Base-by-base conservation (phyloP, 2,113 vertebrate genomes). In the Clarias magur region DNA sequence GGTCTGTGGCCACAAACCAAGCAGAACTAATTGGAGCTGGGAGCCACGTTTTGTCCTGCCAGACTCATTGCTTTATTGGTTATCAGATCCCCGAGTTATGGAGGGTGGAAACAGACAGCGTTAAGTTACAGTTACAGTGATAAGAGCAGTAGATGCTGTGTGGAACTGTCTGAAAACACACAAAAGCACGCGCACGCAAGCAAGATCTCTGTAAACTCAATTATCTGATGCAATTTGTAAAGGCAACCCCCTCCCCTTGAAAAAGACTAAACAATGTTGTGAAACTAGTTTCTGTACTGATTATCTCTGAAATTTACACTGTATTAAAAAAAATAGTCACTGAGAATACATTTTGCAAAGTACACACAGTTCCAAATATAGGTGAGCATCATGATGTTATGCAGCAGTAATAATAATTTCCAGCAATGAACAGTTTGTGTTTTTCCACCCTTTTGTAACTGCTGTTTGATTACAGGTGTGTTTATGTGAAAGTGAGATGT, bases 381-480 rank as follows among this genome's bases (percentile, higher is more conserved):
- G 38, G 9, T 25, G 15, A 8, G 25, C 68, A 19, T 85, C 30
- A 82, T 62, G 25, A 83, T 85, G 34, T 79, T 65, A 34, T 7
- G 80, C 19, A 3, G 11, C 68, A 38, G 73, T 81, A 90, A 87
- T 63, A 70, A 23, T 34, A 38, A 70, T 38, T 38, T 80, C 60
- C 25, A 48, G 23, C 2, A 4, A 17, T 30, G 19, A 85, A 84
- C 48, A 87, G 67, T 88, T 85, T 85, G 83, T 80, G 83, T 86
- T 85, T 93, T 93, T 92, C 88, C 92, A 89, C 84, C 85, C 83
- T 91, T 80, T 89, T 4, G 12, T 78, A 86, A 76, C 86, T 86
- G 85, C 73, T 68, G 81, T 90, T 91, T 92, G 88, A 92, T 93
- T 91, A 88, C 90, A 92, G 91, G 91, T 93, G 90, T 91, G 84